A percentile compares a stretch with the other conserved stretches of the same genome.
phyloP scores from a whole-genome alignment of 2,113 vertebrate genomes.

The Scomber scombrus region DNA sequence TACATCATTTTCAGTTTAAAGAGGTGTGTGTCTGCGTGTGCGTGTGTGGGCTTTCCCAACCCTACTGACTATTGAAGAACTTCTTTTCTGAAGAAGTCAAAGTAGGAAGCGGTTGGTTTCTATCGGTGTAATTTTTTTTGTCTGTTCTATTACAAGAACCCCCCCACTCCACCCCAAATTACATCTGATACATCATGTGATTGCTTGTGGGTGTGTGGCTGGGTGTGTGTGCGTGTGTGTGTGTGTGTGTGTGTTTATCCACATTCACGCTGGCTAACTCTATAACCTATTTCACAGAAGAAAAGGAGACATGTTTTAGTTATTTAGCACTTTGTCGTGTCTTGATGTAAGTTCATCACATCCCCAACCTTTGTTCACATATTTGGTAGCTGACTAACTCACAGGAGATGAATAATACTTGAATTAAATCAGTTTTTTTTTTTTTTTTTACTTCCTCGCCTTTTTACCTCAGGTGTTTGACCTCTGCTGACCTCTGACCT shows the following conservation, averaged over 20 bases:
- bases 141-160: conserved; percentile 41
- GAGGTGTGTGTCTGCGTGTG: neutral
- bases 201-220: conserved; percentile 14
- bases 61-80: conserved; percentile 39
- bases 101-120: conserved; percentile 75
- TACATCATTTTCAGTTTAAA: conserved; percentile 2
- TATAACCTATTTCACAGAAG: conserved; percentile 12
- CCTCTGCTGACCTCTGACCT: conserved; percentile 52
- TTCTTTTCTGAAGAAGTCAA: conserved; percentile 57
- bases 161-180: conserved; percentile 20
- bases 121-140: conserved; percentile 34
- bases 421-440: neutral
- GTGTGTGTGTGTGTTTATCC: conserved; percentile 10
- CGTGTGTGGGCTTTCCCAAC: conserved; percentile 47
- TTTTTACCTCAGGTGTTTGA: conserved; percentile 57
- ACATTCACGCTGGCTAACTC: neutral
- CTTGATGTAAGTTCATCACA: neutral
- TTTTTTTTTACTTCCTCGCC: neutral
- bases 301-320: neutral
- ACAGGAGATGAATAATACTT: neutral
- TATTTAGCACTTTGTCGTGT: conserved; percentile 8
- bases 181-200: conserved; percentile 52
- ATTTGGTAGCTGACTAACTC: neutral
- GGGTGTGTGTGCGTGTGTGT: conserved; percentile 12
- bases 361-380: conserved; percentile 7